Evolutionary conservation across 2,797 vertebrate species (phyloP).

Genomic region (Manis javanica): DNA sequence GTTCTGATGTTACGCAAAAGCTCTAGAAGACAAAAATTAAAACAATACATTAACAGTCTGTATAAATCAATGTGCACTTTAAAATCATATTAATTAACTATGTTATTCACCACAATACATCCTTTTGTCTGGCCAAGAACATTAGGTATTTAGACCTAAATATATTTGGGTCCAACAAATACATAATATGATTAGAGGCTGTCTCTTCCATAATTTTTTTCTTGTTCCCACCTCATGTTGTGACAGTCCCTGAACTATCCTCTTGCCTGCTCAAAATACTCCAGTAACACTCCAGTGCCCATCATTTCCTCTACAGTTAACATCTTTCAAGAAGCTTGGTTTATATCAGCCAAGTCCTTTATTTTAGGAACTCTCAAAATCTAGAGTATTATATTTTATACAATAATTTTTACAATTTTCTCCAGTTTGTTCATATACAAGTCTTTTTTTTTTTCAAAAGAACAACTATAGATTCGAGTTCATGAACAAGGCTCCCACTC

Average conservation of each 20-base stretch:
- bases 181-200: not conserved
- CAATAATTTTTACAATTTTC: not conserved
- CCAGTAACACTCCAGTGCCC: not conserved
- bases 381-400: not conserved
- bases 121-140: not conserved
- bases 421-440: not conserved
- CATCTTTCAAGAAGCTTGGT: not conserved
- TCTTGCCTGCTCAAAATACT: not conserved
- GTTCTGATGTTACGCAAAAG: constrained; percentile 99
- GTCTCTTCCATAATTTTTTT: not conserved
- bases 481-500: not conserved
- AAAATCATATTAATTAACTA: not conserved
- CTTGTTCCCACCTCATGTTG: not conserved
- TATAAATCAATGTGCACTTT: not conserved
- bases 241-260: not conserved
- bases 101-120: constrained; percentile 16
- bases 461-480: not conserved
- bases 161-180: not conserved
- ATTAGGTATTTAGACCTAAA: constrained; percentile 10
- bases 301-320: not conserved
- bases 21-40: constrained; percentile 89
- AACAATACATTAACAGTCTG: constrained; percentile 8
- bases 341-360: not conserved
- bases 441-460: not conserved
- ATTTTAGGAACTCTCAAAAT: not conserved